A percentile compares a stretch with the other conserved stretches of the same genome.
phyloP scores from a whole-genome alignment of 2,888 invertebrate genomes.

The Drosophila phalerata region DNA sequence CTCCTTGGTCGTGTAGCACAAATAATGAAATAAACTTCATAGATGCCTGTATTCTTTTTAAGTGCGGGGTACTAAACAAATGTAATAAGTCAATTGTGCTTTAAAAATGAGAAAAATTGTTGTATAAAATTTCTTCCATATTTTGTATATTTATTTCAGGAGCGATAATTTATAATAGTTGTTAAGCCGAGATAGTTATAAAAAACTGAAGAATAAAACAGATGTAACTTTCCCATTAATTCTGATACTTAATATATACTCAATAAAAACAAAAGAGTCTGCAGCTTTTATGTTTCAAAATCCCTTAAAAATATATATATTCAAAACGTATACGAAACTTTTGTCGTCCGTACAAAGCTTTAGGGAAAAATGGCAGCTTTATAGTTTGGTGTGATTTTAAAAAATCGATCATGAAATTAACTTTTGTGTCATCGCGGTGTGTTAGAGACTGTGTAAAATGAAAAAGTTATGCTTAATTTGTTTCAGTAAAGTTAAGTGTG shows the following conservation, averaged over 20 bases:
- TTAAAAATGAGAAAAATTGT: too few species aligned
- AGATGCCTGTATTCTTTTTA: too few species aligned
- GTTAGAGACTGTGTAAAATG: slow-evolving; percentile 23
- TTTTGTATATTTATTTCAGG: too few species aligned
- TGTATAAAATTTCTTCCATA: too few species aligned
- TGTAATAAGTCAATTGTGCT: too few species aligned
- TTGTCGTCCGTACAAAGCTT: slow-evolving; percentile 11
- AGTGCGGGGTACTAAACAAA: too few species aligned
- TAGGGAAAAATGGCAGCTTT: slow-evolving; percentile 16
- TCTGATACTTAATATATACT: neutral
- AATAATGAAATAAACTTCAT: too few species aligned
- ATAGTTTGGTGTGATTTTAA: slow-evolving; percentile 38
- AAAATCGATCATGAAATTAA: slow-evolving; percentile 61
- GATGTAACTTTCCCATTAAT: neutral
- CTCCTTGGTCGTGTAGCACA: too few species aligned
- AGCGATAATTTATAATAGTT: too few species aligned
- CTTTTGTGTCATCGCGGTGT: slow-evolving; percentile 50
- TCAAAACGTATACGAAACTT: neutral
- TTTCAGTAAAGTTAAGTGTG: slow-evolving; percentile 48
- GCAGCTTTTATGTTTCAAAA: too few species aligned
- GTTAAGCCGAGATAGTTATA: too few species aligned
- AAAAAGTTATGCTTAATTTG: slow-evolving; percentile 71
- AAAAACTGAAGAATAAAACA: too few species aligned
- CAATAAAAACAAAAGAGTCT: neutral
- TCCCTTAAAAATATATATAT: neutral